A percentile compares a stretch with the other conserved stretches of the same genome.
These are phyloP conservation scores for Thinocorus orbignyianus DNA, from an alignment of 2,113 vertebrate genomes.

Conservation along the genomic window DNA sequence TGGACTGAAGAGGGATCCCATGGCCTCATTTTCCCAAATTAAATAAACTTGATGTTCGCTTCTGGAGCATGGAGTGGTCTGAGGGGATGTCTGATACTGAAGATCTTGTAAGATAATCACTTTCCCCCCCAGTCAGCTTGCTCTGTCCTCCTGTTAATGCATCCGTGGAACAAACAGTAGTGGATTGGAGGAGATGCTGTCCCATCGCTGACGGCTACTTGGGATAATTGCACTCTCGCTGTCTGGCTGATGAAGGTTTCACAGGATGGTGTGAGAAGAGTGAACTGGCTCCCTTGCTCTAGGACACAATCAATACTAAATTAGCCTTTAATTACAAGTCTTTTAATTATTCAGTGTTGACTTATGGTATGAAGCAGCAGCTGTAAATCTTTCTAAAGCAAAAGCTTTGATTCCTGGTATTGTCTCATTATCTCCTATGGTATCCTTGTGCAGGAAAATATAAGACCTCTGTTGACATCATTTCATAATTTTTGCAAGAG, in stretches of 20 bases:
- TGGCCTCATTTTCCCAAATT: not conserved
- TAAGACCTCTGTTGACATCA: not conserved
- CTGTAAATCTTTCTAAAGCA: constrained; percentile 47
- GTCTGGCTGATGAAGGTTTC: not conserved
- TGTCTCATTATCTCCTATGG: not conserved
- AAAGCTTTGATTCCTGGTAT: constrained; percentile 20
- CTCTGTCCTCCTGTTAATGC: not conserved
- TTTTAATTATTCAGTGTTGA: constrained; percentile 82
- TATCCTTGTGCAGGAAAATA: constrained; percentile 14
- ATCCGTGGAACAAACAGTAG: constrained; percentile 2
- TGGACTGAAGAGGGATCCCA: not conserved
- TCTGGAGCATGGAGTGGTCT: not conserved
- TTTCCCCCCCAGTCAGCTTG: not conserved
- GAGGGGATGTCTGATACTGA: not conserved
- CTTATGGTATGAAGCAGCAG: constrained; percentile 62
- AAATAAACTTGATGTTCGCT: not conserved
- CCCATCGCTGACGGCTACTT: not conserved
- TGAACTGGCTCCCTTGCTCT: constrained; percentile 45
- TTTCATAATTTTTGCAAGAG: constrained; percentile 44
- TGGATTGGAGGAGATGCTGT: not conserved
- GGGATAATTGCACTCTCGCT: constrained; percentile 6
- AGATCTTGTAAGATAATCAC: not conserved
- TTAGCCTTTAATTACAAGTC: constrained; percentile 76
- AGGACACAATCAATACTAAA: constrained; percentile 78
- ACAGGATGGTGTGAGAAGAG: not conserved